Base-by-base conservation (phyloP, 2,797 vertebrate genomes). In the Lepidocolaptes lacrymiger region DNA sequence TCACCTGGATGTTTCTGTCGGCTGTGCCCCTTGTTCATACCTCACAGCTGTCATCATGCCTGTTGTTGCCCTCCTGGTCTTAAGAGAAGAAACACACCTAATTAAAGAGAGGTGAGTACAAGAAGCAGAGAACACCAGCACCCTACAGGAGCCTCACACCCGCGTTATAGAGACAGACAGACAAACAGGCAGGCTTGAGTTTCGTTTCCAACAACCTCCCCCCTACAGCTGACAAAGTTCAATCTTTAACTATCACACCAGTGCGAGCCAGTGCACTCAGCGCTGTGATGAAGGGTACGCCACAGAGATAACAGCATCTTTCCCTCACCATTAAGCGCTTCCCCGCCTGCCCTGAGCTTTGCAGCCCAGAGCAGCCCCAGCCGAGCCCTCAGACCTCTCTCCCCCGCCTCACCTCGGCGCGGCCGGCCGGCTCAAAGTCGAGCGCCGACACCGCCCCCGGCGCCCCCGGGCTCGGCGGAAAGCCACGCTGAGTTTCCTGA, bases 31-130 rank as follows among this genome's bases (percentile, higher is more conserved):
- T 49, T 98, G 98, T 30, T 94, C 97, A 82, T 98, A 99, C 91
- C 95, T 97, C 86, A 99, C 98, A 34, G 98, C 96, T 54, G 98
- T 97, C 99, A 99, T 99, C 73, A 82, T 97, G 46, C 32, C 77
- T n/a, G 56, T 55, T 64, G 75, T 27, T 69, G 85, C 52, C 71
- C 55, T 37, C 55, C 22, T 21, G 37, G 12, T 34, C 48, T 77
- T 46, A 80, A 58, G 12, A 58, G 39, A 79, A 58, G 39, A 79
- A 67, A 8, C 9, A 23, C 32, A 62, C 4, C 4, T 11, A 24
- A 21, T 79, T 58, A 49, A 18, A 59, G 34, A 6, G n/a, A 14
- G 8, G 73, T 3, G 8, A 39, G 36, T 2, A 37, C 3, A 12
- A 64, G 41, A 52, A 56, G 12, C 24, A 37, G 44, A 1, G 0